Base-by-base conservation (phyloP, 2,113 vertebrate species). In the Elephas maximus region DNA sequence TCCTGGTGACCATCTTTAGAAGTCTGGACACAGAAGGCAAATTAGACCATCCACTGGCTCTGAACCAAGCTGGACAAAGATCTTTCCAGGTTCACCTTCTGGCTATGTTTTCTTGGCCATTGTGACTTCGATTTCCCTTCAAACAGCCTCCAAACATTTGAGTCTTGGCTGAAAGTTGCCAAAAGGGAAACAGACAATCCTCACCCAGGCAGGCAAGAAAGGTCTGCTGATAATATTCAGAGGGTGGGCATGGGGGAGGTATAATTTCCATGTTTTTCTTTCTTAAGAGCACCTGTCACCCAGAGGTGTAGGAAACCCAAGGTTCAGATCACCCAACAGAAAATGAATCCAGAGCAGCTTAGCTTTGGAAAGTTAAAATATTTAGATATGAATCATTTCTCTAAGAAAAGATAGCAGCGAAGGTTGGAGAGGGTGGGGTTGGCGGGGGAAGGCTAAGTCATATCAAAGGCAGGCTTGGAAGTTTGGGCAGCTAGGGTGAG, bases 381-480 rank as follows among this genome's bases (percentile, higher is more conserved):
- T 90, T 95, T 90, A 94, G 67, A 78, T 93, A 69, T 6, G 57
- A 94, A 93, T 87, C 91, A 85, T 63, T 81, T 74, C 63, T 74
- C 41, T 51, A 51, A 84, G 41, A 45, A 84, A 87, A 85, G 83
- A 93, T 1, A 85, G 69, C 91, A 90, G 45, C 51, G 26, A 76
- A 65, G 23, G 41, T 71, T 79, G 48, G 93, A 94, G 23, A 37
- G 53, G 33, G 57, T 6, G 62, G 65, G 28, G 77, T 12, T 74
- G 30, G 23, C 65, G 8, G 26, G 37, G 53, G 60, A 84, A 97
- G 84, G 89, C 60, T 44, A 91, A 96, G 28, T 83, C 79, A 11
- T 91, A 71, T 81, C 87, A 91, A 91, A 96, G 95, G 94, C 96
- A 92, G 93, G 15, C 91, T 78, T 12, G 63, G 69, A 67, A 94